Evolutionary conservation across 2,888 invertebrate species (phyloP), one percentile per base, ranked within the genome.

Genomic region (Drosophila eohydei): DNA sequence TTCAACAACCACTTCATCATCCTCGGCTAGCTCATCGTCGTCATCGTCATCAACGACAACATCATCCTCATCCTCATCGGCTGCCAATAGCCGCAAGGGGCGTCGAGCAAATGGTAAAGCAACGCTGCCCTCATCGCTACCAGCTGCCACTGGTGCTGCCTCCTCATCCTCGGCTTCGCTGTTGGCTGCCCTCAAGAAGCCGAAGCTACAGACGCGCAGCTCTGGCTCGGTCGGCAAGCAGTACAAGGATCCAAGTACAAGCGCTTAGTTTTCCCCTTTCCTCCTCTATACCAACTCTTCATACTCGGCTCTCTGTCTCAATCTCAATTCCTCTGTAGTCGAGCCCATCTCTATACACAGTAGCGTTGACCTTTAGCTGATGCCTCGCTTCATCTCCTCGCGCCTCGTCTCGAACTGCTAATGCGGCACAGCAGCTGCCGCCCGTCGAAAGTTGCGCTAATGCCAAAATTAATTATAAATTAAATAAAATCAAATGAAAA

Each of bases 231-330:
- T 30, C 41, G 76, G 70, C 57, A 92, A 91, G 72, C 89, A 91
- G 82, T 90, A 91, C 74, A 82, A 88, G 74, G 93, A 92, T 89
- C 90, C 92, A 92, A 92, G 92, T 92, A 92, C 83, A 71, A 72
- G 44, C 59, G 43, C 46, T 41, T 68, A 57, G 14, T 28, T 48
- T 26, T 6, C 26, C 8, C 34, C n/a, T 21, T 21, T 21, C 21
- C 21, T 4, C 12, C 34, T 4, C 11, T 11, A 11, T 4, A 3
- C 12, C 2, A 6, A n/a, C 3, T 36, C 5, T 11, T 38, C 8
- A 21, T 7, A 12, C 12, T 21, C 21, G 7, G 7, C 12, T 51
- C 34, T 7, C 12, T 2, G n/a, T 16, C 2, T 21, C 3, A 41
- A 21, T 28, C 28, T 16, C 6, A 9, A 12, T 44, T 16, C 34